phyloP scores from a whole-genome alignment of 2,113 vertebrate genomes.

The Pterocles burchelli region DNA sequence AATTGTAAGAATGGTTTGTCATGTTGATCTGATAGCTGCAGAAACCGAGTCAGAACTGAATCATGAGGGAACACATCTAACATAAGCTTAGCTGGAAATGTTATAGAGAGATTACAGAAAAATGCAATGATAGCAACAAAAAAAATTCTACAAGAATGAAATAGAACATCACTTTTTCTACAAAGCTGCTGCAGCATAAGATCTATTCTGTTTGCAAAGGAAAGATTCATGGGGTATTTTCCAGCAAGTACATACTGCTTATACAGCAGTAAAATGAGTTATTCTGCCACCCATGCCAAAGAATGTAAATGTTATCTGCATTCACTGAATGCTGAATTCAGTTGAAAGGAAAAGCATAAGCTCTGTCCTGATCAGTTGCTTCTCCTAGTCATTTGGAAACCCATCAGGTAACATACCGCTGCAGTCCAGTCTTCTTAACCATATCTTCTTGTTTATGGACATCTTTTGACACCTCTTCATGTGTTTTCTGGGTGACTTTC shows the following conservation, averaged over 20 bases:
- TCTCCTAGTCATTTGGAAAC: not conserved
- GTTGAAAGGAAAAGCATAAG: not conserved
- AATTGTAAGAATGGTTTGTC: not conserved
- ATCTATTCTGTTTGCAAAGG: not conserved
- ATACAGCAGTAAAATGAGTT: not conserved
- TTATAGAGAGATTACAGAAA: not conserved
- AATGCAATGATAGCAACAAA: not conserved
- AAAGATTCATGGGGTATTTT: not conserved
- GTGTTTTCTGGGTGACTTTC: constrained; percentile 49
- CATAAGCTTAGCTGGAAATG: not conserved
- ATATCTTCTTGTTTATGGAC: not conserved
- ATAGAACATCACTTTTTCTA: not conserved
- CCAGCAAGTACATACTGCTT: not conserved
- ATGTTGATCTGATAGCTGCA: not conserved
- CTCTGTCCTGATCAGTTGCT: not conserved
- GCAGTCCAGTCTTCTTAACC: not conserved
- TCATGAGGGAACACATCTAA: not conserved
- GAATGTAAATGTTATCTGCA: not conserved
- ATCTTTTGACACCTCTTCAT: constrained; percentile 10
- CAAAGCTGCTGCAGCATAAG: not conserved
- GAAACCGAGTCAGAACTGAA: not conserved
- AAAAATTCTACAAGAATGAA: not conserved
- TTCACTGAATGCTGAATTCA: not conserved
- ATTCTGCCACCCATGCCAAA: not conserved
- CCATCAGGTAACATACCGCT: not conserved